phyloP scores from a whole-genome alignment of 2,888 invertebrate genomes.

The Agonum fuliginosum region DNA sequence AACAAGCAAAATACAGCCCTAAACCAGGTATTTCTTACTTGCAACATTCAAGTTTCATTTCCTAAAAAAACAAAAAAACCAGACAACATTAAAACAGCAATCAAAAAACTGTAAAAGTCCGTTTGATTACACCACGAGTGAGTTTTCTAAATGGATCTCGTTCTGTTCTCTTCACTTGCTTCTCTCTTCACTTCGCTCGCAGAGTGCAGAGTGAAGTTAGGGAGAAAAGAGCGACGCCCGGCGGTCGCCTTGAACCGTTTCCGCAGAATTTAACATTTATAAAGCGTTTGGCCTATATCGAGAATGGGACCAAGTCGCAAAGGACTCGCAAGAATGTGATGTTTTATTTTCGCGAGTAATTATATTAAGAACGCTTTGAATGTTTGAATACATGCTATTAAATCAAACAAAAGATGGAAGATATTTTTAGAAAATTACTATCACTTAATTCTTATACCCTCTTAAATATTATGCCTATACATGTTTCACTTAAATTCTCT shows the following conservation, averaged over 20 bases:
- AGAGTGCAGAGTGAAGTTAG: neutral
- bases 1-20: neutral
- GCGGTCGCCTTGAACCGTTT: neutral
- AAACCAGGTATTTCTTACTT: neutral
- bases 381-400: too few species aligned
- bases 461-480: too few species aligned
- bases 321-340: neutral
- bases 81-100: conserved; percentile 31
- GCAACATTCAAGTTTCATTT: conserved; percentile 14
- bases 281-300: conserved; percentile 20
- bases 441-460: too few species aligned
- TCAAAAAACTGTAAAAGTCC: conserved; percentile 37
- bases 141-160: conserved; percentile 20
- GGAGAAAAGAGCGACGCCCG: conserved; percentile 6
- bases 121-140: conserved; percentile 2
- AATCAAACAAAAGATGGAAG: too few species aligned
- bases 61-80: conserved; percentile 14
- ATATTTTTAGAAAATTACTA: too few species aligned
- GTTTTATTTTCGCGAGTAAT: neutral
- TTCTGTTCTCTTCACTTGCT: neutral
- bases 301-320: neutral
- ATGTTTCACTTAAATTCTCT: too few species aligned
- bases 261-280: conserved; percentile 43
- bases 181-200: neutral
- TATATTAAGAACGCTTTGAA: neutral